A percentile compares a stretch with the other conserved stretches of the same genome.
Conservation (phyloP, 2,888 invertebrate genomes). For the Macrophya alboannulata region DNA sequence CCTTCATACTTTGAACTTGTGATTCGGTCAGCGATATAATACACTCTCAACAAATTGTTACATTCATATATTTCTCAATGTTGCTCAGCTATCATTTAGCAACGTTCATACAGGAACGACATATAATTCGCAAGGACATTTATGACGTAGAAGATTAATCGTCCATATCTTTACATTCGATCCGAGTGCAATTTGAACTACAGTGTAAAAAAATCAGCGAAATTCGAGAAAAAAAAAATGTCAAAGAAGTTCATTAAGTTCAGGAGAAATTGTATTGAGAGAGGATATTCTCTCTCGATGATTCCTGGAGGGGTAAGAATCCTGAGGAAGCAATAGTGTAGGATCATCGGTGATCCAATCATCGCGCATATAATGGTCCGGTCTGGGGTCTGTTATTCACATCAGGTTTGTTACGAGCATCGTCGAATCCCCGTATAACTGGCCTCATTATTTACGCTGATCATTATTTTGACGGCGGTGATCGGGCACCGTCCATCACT, state of each 20-base stretch:
- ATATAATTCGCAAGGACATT: no score
- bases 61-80: background rate
- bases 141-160: no score
- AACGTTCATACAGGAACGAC: no score
- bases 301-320: background rate
- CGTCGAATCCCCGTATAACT: constrained; percentile 64
- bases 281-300: background rate
- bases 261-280: no score
- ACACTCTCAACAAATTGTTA: background rate
- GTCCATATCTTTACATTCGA: background rate
- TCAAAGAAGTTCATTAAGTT: background rate
- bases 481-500: constrained; percentile 78
- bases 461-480: constrained; percentile 78
- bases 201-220: background rate
- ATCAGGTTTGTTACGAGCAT: constrained; percentile 44
- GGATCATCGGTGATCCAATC: constrained; percentile 45
- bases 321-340: background rate
- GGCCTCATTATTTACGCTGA: constrained; percentile 76
- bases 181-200: background rate
- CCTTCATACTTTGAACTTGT: background rate
- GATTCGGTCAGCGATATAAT: background rate
- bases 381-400: constrained; percentile 47
- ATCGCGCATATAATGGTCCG: constrained; percentile 38
- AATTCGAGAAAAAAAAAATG: background rate
- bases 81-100: no score